A percentile compares a stretch with the other conserved stretches of the same genome.
Conservation (phyloP, 2,888 invertebrate species). For the Nephrocerus scutellatus region DNA sequence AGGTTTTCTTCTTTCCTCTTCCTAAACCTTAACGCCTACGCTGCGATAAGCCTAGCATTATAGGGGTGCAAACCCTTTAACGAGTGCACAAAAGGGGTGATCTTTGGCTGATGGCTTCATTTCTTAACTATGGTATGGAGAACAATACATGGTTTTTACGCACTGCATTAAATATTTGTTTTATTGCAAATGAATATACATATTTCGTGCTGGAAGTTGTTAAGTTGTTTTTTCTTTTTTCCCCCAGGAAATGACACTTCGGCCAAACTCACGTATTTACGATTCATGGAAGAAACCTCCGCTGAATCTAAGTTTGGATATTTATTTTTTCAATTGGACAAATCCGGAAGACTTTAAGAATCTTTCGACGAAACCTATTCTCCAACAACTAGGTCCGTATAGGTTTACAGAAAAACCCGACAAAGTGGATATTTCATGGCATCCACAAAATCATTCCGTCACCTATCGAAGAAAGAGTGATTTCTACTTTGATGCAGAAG, state of each 20-base stretch:
- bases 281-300: slow-evolving; percentile 64
- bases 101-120: no score
- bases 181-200: no score
- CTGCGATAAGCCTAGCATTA: no score
- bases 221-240: slow-evolving; percentile 11
- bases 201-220: no score
- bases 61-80: no score
- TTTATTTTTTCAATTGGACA: slow-evolving; percentile 75
- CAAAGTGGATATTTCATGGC: slow-evolving; percentile 67
- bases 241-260: slow-evolving; percentile 57
- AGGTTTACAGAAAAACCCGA: slow-evolving; percentile 60
- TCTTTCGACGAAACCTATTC: slow-evolving; percentile 51
- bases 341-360: slow-evolving; percentile 61
- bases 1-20: no score
- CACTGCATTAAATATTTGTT: no score
- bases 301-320: slow-evolving; percentile 57
- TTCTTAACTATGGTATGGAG: no score
- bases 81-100: no score
- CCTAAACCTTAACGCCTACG: no score
- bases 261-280: slow-evolving; percentile 56
- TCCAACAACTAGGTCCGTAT: slow-evolving; percentile 57
- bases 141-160: no score
- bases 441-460: slow-evolving; percentile 64
- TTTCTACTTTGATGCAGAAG: slow-evolving; percentile 63
- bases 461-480: slow-evolving; percentile 60